A percentile compares a stretch with the other conserved stretches of the same genome.
phyloP scores from a whole-genome alignment of 2,113 vertebrate species.

The Otus sunia region DNA sequence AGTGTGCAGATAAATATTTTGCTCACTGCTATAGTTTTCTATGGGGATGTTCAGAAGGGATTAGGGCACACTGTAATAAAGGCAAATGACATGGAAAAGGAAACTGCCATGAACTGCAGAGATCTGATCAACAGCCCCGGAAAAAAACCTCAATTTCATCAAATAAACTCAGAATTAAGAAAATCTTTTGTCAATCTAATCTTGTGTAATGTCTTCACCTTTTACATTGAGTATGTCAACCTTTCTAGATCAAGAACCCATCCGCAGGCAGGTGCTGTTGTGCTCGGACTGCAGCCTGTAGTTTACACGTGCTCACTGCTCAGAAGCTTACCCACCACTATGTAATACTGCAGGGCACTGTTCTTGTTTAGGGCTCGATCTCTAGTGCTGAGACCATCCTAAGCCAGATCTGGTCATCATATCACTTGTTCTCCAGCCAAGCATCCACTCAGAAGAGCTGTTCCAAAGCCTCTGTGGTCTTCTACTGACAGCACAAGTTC shows the following conservation, averaged over 20 bases:
- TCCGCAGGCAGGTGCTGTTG: neutral
- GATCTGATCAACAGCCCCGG: neutral
- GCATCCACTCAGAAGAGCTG: neutral
- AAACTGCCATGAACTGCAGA: neutral
- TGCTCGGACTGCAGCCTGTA: accelerated
- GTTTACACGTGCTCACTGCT: neutral
- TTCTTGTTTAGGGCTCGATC: neutral
- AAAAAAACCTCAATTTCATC: neutral
- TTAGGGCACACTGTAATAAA: neutral
- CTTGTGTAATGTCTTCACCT: neutral
- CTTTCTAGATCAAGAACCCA: neutral
- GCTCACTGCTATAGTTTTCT: neutral
- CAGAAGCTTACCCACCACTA: accelerated
- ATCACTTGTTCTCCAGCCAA: neutral
- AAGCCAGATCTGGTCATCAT: neutral
- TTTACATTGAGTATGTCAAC: neutral
- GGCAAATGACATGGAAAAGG: neutral
- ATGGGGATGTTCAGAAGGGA: neutral
- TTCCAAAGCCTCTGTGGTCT: neutral
- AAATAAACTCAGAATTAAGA: neutral
- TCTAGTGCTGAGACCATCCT: neutral
- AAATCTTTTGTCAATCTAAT: neutral
- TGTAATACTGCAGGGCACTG: too few relatives aligned
- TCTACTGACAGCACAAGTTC: neutral
- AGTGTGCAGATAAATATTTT: neutral